Evolutionary conservation across 2,888 invertebrate species (phyloP).

Genomic region (Chironomus tentans): DNA sequence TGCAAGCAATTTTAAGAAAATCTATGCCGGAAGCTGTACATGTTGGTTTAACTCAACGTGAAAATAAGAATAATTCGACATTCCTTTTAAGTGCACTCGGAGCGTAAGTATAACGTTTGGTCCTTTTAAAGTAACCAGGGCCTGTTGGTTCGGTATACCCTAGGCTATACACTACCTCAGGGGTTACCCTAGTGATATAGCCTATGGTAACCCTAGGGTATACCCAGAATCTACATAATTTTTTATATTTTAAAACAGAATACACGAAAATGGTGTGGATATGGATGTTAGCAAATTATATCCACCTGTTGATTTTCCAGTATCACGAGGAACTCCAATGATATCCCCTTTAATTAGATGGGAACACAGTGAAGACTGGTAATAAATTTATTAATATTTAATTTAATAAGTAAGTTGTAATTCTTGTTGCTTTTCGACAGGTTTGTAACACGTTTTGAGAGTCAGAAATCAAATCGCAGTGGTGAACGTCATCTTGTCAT

Average conservation of each 20-base stretch:
- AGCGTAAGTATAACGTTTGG: conserved; percentile 44
- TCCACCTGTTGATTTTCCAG: conserved; percentile 67
- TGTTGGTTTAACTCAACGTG: conserved; percentile 52
- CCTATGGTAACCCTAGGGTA: too few relatives aligned
- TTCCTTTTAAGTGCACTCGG: conserved; percentile 43
- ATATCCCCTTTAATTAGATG: conserved; percentile 73
- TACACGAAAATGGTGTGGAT: conserved; percentile 69
- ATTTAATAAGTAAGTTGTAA: conserved; percentile 34
- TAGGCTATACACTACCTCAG: too few relatives aligned
- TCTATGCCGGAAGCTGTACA: conserved; percentile 48
- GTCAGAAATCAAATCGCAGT: conserved; percentile 56
- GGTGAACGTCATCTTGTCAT: conserved; percentile 56
- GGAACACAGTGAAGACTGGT: conserved; percentile 74
- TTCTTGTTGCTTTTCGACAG: not conserved
- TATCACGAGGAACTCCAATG: conserved; percentile 77
- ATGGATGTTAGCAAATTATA: conserved; percentile 68
- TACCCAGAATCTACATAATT: too few relatives aligned
- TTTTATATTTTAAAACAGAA: conserved; percentile 43
- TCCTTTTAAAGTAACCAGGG: too few relatives aligned
- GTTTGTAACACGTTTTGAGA: conserved; percentile 58
- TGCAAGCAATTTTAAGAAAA: conserved; percentile 57
- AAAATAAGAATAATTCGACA: conserved; percentile 44
- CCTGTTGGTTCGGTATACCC: too few relatives aligned
- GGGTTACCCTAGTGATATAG: too few relatives aligned
- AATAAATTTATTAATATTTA: conserved; percentile 32